These are phyloP conservation scores for Agrotis exclamationis DNA, from an alignment of 2,888 invertebrate genomes.

Conservation along the genomic window DNA sequence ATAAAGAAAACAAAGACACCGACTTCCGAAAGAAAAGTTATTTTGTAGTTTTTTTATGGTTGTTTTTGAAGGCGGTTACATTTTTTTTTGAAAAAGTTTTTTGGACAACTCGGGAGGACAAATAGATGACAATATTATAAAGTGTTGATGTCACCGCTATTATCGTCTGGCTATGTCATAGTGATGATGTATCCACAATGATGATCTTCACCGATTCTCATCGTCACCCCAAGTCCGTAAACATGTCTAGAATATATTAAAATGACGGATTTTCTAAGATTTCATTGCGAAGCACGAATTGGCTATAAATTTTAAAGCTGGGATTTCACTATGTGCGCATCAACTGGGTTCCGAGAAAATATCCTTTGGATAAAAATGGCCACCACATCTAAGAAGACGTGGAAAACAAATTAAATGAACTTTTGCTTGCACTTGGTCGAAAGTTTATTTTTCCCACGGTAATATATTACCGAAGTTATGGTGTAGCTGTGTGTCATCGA, in stretches of 20 bases:
- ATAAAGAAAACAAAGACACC: too few relatives aligned
- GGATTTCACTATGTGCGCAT: neutral
- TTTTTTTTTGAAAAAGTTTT: too few relatives aligned
- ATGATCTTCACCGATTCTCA: slow-evolving; percentile 14
- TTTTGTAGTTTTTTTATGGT: too few relatives aligned
- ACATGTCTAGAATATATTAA: slow-evolving; percentile 49
- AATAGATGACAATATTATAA: neutral
- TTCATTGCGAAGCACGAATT: slow-evolving; percentile 31
- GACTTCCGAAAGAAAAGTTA: too few relatives aligned
- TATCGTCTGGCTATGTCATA: slow-evolving; percentile 27
- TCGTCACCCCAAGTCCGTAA: slow-evolving; percentile 10
- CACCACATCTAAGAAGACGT: too few relatives aligned
- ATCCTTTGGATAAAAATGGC: neutral
- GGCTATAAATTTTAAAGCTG: slow-evolving; percentile 38
- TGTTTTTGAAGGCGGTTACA: too few relatives aligned
- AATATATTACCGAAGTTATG: too few relatives aligned
- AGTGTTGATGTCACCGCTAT: slow-evolving; percentile 37
- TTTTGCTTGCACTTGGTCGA: too few relatives aligned
- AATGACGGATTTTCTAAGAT: slow-evolving; percentile 22
- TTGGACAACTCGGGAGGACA: too few relatives aligned
- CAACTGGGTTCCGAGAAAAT: neutral
- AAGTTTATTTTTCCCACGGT: too few relatives aligned
- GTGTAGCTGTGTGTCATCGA: too few relatives aligned
- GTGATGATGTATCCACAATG: slow-evolving; percentile 37
- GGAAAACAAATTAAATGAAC: too few relatives aligned